Conservation (phyloP, 2,113 vertebrate genomes). For the Tachysurus fulvidraco region DNA sequence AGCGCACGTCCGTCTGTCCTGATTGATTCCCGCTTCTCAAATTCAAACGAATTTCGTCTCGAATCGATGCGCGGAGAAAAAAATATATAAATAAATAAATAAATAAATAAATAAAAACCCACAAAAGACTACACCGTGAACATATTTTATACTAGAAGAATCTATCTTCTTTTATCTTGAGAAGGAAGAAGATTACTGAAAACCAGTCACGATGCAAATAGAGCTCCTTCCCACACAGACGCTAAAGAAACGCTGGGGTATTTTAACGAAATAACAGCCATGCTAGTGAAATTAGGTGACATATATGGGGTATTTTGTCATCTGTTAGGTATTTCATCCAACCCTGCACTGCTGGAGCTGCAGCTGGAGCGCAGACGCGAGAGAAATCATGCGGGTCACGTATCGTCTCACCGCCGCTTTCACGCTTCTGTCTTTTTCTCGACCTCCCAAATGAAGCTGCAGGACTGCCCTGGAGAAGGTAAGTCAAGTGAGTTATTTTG, state of each 20-base stretch:
- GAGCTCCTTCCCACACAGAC: not conserved
- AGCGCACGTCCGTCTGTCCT: not conserved
- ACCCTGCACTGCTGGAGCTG: not conserved
- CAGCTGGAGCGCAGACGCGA: not conserved
- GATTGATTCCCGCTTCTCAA: not conserved
- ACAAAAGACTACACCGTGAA: not conserved
- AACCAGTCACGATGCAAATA: not conserved
- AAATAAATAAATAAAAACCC: not conserved
- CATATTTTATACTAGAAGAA: not conserved
- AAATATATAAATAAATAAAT: not conserved
- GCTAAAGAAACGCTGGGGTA: not conserved
- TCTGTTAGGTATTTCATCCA: not conserved
- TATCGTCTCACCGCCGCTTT: not conserved
- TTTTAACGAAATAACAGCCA: not conserved
- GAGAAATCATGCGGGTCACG: not conserved
- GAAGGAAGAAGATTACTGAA: not conserved
- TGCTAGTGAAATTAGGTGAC: not conserved
- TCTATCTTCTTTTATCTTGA: not conserved
- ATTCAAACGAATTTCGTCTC: not conserved
- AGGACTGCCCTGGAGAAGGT: not conserved
- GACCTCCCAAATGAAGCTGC: not conserved
- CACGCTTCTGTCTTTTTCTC: not conserved
- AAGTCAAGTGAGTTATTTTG: too few species aligned
- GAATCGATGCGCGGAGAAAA: not conserved
- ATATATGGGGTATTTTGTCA: not conserved